Evolutionary conservation across 2,888 invertebrate genomes (phyloP), one percentile per base, ranked within the genome.

Genomic region (Drosophila picticornis): DNA sequence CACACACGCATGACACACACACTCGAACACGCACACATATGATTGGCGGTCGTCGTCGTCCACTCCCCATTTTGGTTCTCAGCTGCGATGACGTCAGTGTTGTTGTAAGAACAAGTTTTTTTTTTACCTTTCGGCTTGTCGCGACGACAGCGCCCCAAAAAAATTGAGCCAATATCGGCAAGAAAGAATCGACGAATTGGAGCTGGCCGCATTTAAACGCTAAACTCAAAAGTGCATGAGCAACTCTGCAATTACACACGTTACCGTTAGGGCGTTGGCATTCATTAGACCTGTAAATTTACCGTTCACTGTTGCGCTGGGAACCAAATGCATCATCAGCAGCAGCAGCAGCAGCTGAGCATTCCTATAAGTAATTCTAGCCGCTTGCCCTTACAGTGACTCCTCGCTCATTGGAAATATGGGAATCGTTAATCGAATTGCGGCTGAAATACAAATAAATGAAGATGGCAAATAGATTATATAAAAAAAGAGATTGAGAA

Each of bases 61-160:
- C 91, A 92, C 92, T 92, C 92, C 91, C 91, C 87, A 80, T 67
- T 90, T 92, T 82, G 73, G 85, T 84, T 88, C 89, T 87, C 90
- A 90, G 90, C 89, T 88, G 82, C 72, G 90, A 89, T 87, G 86
- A 84, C 86, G 90, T 90, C 82, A 90, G 77, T 85, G 75, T 90
- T 87, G 80, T 80, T 87, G 77, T 88, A 86, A 80, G 81, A 86
- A 88, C 89, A 86, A 80, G 87, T 86, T 61, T 52, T 52, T 43
- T 69, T 50, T 65, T 52, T 65, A 70, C 64, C 62, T 66, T 16
- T 62, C 43, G 25, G 11, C 11, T 16, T 43, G 63, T 51, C 56
- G 51, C 56, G 29, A 56, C 59, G 59, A 43, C 48, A 32, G 51
- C 52, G 71, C 51, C 56, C 36, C 10, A 46, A 46, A 46, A 72